Conservation (phyloP, 2,113 vertebrate species). For the Muntiacus muntjak region DNA sequence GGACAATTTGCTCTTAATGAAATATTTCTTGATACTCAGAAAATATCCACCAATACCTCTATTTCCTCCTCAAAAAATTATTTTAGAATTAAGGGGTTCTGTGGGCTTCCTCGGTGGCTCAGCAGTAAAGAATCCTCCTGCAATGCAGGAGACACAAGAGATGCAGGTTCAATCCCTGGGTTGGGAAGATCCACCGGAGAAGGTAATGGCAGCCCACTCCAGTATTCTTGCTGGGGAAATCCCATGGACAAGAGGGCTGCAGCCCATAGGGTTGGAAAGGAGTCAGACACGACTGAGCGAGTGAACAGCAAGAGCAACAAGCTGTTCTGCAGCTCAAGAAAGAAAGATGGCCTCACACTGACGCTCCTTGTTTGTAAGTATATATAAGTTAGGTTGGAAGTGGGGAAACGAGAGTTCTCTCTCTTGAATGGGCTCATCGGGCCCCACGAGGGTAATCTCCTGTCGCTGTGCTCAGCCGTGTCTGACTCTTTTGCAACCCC, state of each 20-base stretch:
- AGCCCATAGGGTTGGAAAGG: background rate
- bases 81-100: background rate
- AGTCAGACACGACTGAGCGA: background rate
- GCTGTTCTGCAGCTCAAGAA: background rate
- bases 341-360: too few species aligned
- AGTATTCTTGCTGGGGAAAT: background rate
- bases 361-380: background rate
- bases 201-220: background rate
- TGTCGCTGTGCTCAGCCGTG: background rate
- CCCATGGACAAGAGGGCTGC: background rate
- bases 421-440: background rate
- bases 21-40: background rate
- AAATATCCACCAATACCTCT: background rate
- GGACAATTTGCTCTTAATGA: background rate
- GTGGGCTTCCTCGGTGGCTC: background rate
- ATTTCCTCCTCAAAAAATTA: background rate
- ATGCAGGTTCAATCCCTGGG: background rate
- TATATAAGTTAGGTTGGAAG: background rate
- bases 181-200: background rate
- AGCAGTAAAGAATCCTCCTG: background rate
- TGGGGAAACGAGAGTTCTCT: background rate
- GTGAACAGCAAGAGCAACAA: background rate
- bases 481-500: background rate
- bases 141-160: background rate
- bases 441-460: fast-evolving